Evolutionary conservation across 2,113 vertebrate genomes (phyloP).

Genomic region (Tricholaema leucomelas): DNA sequence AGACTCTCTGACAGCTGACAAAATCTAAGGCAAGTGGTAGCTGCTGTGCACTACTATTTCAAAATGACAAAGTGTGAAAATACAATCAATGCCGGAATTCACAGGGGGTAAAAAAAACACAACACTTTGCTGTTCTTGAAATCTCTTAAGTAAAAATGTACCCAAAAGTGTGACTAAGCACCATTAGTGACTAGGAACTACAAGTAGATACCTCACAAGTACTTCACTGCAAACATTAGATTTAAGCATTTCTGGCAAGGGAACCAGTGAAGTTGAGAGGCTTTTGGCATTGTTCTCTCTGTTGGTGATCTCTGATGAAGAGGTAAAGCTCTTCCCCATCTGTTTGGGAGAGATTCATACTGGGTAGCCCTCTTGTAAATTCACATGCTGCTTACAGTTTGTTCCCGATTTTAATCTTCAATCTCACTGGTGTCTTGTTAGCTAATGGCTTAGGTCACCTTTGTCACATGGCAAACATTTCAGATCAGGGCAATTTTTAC

Average conservation of each 20-base stretch:
- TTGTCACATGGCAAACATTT: background rate
- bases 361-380: background rate
- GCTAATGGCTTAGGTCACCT: background rate
- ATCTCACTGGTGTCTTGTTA: background rate
- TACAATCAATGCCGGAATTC: background rate
- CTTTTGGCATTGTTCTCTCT: background rate
- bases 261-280: background rate
- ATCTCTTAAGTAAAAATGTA: background rate
- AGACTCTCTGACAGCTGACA: slow-evolving; percentile 21
- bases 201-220: background rate
- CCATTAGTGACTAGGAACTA: background rate
- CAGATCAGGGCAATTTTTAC: background rate
- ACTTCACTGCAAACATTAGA: background rate
- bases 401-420: background rate
- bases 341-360: background rate
- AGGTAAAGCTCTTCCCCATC: background rate
- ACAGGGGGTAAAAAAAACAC: fast-evolving
- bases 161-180: background rate
- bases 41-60: background rate
- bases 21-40: slow-evolving; percentile 28
- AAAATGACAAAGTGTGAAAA: background rate
- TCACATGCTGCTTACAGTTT: background rate
- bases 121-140: background rate
- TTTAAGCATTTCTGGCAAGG: background rate
- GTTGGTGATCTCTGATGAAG: background rate